Evolutionary conservation across 2,888 invertebrate genomes (phyloP).

Genomic region (Chydorus sphaericus): DNA sequence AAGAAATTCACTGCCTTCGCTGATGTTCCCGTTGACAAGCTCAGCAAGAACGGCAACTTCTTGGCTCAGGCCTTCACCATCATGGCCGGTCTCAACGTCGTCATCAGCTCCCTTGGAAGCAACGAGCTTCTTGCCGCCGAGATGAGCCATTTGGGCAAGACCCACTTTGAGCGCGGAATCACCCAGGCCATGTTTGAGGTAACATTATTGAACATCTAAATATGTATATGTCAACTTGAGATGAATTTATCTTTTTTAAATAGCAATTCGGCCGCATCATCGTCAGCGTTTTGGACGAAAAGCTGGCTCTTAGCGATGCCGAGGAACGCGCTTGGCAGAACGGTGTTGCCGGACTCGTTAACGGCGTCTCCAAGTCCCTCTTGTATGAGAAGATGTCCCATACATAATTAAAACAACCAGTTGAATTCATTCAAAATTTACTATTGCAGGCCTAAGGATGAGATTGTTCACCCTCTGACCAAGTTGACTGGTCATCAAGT

Average conservation of each 20-base stretch:
- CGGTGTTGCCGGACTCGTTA: neutral
- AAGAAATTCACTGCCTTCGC: slow-evolving; percentile 35
- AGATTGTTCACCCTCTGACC: slow-evolving; percentile 8
- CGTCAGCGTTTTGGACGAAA: slow-evolving; percentile 30
- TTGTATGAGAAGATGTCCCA: neutral
- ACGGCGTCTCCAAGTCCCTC: slow-evolving; percentile 1
- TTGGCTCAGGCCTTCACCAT: slow-evolving; percentile 39
- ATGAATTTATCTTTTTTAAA: neutral
- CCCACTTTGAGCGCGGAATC: slow-evolving; percentile 1
- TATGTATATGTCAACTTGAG: too few relatives aligned
- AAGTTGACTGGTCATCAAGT: slow-evolving; percentile 1
- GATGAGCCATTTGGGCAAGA: slow-evolving; percentile 1
- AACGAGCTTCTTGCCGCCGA: slow-evolving; percentile 1
- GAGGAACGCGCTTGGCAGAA: slow-evolving; percentile 34
- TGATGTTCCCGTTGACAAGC: slow-evolving; percentile 31
- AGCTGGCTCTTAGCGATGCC: slow-evolving; percentile 30
- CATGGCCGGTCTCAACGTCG: slow-evolving; percentile 34
- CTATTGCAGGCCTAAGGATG: neutral
- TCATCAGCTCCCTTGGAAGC: slow-evolving; percentile 29
- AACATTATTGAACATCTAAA: neutral
- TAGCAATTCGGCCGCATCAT: slow-evolving; percentile 20
- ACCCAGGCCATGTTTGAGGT: slow-evolving; percentile 1
- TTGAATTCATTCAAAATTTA: neutral
- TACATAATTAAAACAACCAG: too few relatives aligned
- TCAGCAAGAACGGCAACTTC: slow-evolving; percentile 34